Conservation (phyloP, 2,797 vertebrate genomes). For the Melanotaenia parkinsoni region DNA sequence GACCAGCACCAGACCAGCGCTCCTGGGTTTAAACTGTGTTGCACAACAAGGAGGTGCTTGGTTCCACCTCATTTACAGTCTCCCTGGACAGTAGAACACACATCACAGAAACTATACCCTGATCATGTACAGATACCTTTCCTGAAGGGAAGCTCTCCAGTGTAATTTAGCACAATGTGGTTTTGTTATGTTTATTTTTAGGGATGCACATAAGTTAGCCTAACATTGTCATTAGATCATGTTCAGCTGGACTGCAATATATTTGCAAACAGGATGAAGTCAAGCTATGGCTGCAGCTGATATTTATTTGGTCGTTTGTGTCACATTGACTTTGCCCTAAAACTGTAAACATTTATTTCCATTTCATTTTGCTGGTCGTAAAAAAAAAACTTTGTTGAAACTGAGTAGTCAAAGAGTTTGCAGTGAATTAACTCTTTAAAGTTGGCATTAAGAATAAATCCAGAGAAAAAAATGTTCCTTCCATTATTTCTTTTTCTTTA, state of each 20-base stretch:
- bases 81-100: conserved; percentile 24
- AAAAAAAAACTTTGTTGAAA: background rate
- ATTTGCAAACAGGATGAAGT: too few species aligned
- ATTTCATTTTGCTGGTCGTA: background rate
- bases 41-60: conserved; percentile 53
- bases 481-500: too few species aligned
- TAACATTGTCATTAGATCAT: background rate
- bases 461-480: too few species aligned
- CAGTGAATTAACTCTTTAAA: background rate
- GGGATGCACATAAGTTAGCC: background rate
- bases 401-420: background rate
- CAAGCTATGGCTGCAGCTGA: too few species aligned
- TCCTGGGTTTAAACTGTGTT: conserved; percentile 60
- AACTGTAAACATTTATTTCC: background rate
- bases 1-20: conserved; percentile 51
- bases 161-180: conserved; percentile 37
- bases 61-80: conserved; percentile 58
- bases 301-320: too few species aligned
- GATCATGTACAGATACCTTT: conserved; percentile 43
- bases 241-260: background rate
- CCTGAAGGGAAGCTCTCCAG: conserved; percentile 17
- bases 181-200: background rate
- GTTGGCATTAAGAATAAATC: background rate
- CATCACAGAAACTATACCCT: conserved; percentile 12
- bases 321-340: background rate